These are phyloP conservation scores for Euphonia xanthogaster DNA, from an alignment of 2,797 vertebrate genomes.

Conservation along the genomic window DNA sequence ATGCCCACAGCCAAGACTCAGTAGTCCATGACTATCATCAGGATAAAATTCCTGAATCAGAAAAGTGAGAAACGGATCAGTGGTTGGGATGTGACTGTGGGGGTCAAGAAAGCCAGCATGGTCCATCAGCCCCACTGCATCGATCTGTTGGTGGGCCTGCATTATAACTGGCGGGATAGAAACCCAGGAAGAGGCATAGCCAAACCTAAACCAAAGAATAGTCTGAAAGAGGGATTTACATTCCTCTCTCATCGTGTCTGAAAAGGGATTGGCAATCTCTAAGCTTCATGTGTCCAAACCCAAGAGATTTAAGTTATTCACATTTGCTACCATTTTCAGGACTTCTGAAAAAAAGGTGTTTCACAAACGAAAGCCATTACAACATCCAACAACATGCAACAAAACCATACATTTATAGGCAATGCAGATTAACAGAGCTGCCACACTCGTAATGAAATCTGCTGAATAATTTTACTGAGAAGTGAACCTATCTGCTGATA, in stretches of 20 bases:
- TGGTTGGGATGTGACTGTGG: not conserved
- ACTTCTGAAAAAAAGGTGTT: not conserved
- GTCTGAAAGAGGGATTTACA: not conserved
- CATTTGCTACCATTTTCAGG: not conserved
- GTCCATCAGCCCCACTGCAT: not conserved
- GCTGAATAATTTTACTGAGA: not conserved
- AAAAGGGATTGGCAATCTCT: not conserved
- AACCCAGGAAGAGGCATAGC: not conserved
- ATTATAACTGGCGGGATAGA: not conserved
- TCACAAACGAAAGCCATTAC: not conserved
- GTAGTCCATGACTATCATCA: not conserved
- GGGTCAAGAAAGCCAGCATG: not conserved
- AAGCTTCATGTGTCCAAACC: not conserved
- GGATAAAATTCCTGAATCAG: not conserved
- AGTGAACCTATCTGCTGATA: not conserved
- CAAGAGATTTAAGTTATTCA: not conserved
- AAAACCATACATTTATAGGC: not conserved
- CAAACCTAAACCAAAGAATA: not conserved
- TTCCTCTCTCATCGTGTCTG: not conserved
- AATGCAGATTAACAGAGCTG: not conserved
- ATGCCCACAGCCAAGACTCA: not conserved
- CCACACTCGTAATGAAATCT: not conserved
- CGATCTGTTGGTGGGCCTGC: accelerated
- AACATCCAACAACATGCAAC: not conserved
- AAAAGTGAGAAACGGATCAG: not conserved